Evolutionary conservation across 2,888 invertebrate species (phyloP).

Genomic region (Crepidodera aurea): DNA sequence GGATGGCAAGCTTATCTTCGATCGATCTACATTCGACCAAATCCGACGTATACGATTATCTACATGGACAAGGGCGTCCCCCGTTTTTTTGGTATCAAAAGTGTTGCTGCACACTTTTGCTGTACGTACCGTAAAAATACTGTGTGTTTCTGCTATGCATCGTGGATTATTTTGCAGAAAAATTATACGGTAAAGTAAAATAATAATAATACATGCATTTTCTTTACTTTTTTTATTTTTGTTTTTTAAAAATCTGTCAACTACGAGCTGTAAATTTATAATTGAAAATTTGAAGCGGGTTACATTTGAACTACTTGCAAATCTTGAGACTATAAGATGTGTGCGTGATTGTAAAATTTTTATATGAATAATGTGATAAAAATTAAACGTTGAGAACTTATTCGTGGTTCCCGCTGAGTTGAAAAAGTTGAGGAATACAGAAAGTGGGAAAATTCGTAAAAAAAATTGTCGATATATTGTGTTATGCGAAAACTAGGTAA

Average conservation of each 20-base stretch:
- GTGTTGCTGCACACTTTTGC: constrained; percentile 1
- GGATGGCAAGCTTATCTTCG: background rate
- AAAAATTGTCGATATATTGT: too few relatives aligned
- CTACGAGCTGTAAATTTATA: constrained; percentile 34
- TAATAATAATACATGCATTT: constrained; percentile 4
- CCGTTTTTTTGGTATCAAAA: background rate
- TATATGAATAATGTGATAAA: too few relatives aligned
- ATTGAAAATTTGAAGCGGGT: background rate
- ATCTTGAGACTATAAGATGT: too few relatives aligned
- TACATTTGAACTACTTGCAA: background rate
- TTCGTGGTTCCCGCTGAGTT: too few relatives aligned
- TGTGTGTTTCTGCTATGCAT: constrained; percentile 1
- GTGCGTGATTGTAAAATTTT: too few relatives aligned
- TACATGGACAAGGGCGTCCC: background rate
- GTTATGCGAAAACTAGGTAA: too few relatives aligned
- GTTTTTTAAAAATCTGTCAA: constrained; percentile 27
- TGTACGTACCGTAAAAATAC: constrained; percentile 1
- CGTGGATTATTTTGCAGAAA: constrained; percentile 14
- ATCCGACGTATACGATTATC: background rate
- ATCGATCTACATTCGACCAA: constrained; percentile 5
- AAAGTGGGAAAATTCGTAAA: too few relatives aligned
- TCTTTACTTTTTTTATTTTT: background rate
- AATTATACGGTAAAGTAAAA: constrained; percentile 31
- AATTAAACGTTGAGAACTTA: too few relatives aligned
- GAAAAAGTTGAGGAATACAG: too few relatives aligned